Conservation (phyloP, 1,140 invertebrate genomes). For the Drosophila hydei region DNA sequence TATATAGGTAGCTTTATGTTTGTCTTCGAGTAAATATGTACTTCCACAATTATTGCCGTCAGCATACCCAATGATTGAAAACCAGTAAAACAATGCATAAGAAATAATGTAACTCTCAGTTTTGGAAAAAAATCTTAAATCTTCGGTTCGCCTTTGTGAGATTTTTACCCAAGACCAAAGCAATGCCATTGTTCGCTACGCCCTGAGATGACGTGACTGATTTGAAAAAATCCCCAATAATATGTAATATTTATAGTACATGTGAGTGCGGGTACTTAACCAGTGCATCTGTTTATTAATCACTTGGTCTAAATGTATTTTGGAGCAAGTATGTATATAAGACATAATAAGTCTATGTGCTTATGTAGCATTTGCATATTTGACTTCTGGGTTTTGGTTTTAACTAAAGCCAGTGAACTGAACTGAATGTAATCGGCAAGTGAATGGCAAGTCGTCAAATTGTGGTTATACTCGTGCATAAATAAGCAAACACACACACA, state of each 20-base stretch:
- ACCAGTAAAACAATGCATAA: conserved; percentile 18
- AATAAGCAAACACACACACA: conserved; percentile 18
- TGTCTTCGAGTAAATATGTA: no score
- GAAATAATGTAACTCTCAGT: conserved; percentile 16
- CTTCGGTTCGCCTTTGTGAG: conserved; percentile 8
- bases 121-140: not conserved
- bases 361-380: conserved; percentile 44
- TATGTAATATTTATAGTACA: conserved; percentile 19
- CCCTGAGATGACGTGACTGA: conserved; percentile 34
- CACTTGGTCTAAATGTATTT: not conserved
- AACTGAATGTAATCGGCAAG: conserved; percentile 53
- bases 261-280: not conserved
- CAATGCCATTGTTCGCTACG: conserved; percentile 49
- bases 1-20: no score
- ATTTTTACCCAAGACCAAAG: conserved; percentile 48
- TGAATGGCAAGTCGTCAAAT: conserved; percentile 69
- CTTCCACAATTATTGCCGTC: no score
- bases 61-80: conserved; percentile 3
- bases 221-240: conserved; percentile 30
- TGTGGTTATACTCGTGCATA: conserved; percentile 34
- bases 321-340: not conserved
- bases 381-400: conserved; percentile 61
- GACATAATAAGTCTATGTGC: no score
- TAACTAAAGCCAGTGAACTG: conserved; percentile 23
- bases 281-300: not conserved